Evolutionary conservation across 2,113 vertebrate genomes (phyloP).

Genomic region (Saccopteryx leptura): DNA sequence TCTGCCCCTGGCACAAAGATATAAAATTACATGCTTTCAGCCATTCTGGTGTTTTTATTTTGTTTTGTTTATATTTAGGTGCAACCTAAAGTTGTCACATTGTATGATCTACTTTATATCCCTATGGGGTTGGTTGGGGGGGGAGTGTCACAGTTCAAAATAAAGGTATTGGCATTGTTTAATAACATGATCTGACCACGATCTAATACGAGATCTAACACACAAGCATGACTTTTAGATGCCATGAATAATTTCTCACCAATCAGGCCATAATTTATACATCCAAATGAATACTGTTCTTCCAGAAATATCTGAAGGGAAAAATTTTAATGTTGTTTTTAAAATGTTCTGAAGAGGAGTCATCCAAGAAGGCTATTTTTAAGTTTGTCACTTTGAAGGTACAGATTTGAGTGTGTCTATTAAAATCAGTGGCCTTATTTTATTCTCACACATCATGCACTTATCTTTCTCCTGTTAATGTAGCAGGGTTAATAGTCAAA

Average conservation of each 20-base stretch:
- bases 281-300: constrained; percentile 57
- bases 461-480: not conserved
- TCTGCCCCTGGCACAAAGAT: constrained; percentile 70
- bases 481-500: not conserved
- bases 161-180: not conserved
- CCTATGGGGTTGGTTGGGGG: not conserved
- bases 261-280: constrained; percentile 38
- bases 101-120: constrained; percentile 83
- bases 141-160: not conserved
- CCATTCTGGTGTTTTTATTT: constrained; percentile 78
- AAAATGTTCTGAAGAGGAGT: constrained; percentile 53
- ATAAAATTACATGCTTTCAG: constrained; percentile 84
- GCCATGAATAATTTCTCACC: constrained; percentile 1
- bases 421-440: constrained; percentile 57
- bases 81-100: constrained; percentile 24
- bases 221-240: constrained; percentile 38
- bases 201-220: not conserved
- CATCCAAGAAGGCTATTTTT: constrained; percentile 70
- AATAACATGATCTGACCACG: not conserved
- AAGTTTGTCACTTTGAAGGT: constrained; percentile 50
- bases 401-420: constrained; percentile 8
- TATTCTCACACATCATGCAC: not conserved
- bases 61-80: constrained; percentile 56
- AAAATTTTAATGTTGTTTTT: constrained; percentile 42
- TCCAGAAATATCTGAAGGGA: constrained; percentile 60